Conservation (phyloP, 2,113 vertebrate species). For the Eurystomus gularis region DNA sequence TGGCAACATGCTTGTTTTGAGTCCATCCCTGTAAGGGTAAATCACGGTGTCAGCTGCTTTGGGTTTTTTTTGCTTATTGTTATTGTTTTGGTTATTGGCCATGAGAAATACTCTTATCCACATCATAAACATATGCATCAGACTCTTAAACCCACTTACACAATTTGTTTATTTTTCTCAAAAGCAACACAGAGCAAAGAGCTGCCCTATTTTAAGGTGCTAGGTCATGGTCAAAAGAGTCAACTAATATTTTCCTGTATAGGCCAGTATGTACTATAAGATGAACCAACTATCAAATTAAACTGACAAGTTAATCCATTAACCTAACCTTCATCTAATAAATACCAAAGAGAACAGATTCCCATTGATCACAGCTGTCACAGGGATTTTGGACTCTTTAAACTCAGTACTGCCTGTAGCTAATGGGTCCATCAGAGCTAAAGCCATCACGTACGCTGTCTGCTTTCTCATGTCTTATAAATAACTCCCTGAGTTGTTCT, state of each 20-base stretch:
- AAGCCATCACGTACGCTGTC: not conserved
- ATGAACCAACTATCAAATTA: not conserved
- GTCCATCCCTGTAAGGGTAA: not conserved
- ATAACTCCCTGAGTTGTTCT: slow-evolving; percentile 23
- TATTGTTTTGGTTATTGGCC: not conserved
- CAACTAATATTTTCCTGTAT: not conserved
- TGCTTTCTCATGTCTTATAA: slow-evolving; percentile 30
- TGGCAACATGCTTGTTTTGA: not conserved
- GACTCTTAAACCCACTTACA: not conserved
- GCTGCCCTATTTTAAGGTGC: not conserved
- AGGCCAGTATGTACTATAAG: not conserved
- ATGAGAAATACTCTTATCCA: not conserved
- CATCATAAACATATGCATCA: not conserved
- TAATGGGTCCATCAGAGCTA: slow-evolving; percentile 29
- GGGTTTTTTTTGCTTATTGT: not conserved
- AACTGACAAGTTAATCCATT: slow-evolving; percentile 45
- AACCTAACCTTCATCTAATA: slow-evolving; percentile 32
- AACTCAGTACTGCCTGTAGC: not conserved
- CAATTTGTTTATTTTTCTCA: not conserved
- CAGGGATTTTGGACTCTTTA: slow-evolving; percentile 10
- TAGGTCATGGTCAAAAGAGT: not conserved
- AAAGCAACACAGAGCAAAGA: not conserved
- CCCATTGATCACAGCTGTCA: slow-evolving; percentile 29
- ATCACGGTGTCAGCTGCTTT: not conserved
- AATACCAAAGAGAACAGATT: slow-evolving; percentile 31